Evolutionary conservation across 2,888 invertebrate genomes (phyloP).

Genomic region (Chromoteleia sp.): DNA sequence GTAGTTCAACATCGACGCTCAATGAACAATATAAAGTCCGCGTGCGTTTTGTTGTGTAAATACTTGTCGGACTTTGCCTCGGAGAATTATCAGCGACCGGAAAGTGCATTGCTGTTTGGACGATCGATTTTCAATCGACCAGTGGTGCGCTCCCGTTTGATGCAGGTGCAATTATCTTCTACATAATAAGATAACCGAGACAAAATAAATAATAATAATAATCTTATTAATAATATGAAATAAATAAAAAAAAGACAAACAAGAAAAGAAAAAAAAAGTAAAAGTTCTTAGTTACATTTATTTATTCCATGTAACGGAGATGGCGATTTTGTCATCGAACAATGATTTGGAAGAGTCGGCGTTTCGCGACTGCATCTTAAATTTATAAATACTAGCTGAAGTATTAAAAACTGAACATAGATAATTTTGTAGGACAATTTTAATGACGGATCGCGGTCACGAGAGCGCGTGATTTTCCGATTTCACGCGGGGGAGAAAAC

Average conservation of each 20-base stretch:
- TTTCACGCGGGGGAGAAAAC: not conserved
- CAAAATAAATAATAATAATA: not conserved
- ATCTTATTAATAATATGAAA: not conserved
- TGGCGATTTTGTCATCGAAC: conserved; percentile 15
- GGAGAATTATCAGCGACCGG: not conserved
- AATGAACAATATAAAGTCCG: conserved; percentile 23
- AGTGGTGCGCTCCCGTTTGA: conserved; percentile 10
- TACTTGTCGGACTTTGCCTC: conserved; percentile 43
- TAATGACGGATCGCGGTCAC: conserved; percentile 21
- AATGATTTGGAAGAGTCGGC: conserved; percentile 2
- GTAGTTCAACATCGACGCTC: conserved; percentile 44
- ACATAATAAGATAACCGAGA: conserved; percentile 14
- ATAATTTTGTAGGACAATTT: conserved; percentile 52
- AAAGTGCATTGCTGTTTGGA: not conserved
- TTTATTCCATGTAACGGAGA: conserved; percentile 24
- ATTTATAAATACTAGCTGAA: conserved; percentile 45
- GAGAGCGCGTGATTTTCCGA: conserved; percentile 7
- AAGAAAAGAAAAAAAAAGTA: not conserved
- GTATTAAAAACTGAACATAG: conserved; percentile 40
- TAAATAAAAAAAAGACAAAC: not conserved
- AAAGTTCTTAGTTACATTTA: conserved; percentile 37
- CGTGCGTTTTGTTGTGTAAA: conserved; percentile 46
- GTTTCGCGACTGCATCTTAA: conserved; percentile 13
- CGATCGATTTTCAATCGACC: conserved; percentile 6
- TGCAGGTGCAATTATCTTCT: conserved; percentile 47